These are phyloP conservation scores for Spea bombifrons DNA, from an alignment of 2,113 vertebrate genomes.

Conservation along the genomic window DNA sequence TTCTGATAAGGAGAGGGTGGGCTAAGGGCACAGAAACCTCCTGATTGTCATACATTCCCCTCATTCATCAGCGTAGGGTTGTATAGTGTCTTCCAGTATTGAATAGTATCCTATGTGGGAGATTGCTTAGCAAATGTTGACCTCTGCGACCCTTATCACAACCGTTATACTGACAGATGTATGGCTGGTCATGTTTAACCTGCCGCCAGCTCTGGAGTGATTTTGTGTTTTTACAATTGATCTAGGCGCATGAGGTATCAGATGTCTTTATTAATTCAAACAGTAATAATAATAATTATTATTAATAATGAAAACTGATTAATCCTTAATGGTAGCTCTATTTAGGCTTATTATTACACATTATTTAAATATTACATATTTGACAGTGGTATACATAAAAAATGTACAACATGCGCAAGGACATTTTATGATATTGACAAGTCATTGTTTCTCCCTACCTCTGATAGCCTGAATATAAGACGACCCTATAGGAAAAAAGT, in stretches of 20 bases:
- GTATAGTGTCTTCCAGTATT: conserved; percentile 21
- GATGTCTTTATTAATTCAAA: background rate
- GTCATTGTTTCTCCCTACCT: too few species aligned
- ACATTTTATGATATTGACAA: too few species aligned
- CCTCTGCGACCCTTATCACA: conserved; percentile 27
- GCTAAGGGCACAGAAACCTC: conserved; percentile 30
- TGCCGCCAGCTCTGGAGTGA: conserved; percentile 13
- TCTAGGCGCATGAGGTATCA: background rate
- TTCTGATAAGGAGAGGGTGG: conserved; percentile 41
- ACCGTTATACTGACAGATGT: conserved; percentile 34
- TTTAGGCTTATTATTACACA: too few species aligned
- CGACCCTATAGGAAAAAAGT: too few species aligned
- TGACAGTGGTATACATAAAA: too few species aligned
- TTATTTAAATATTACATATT: too few species aligned
- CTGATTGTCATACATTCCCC: conserved; percentile 38
- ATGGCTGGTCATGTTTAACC: conserved; percentile 9
- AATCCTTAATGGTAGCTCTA: too few species aligned
- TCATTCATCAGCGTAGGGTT: conserved; percentile 20
- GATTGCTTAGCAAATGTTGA: conserved; percentile 44
- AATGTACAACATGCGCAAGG: too few species aligned
- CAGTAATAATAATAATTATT: too few species aligned
- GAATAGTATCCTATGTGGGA: conserved; percentile 21
- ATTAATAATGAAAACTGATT: too few species aligned
- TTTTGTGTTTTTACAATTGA: conserved; percentile 1
- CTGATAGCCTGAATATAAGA: too few species aligned